Evolutionary conservation across 1,140 invertebrate species (phyloP), one percentile per base, ranked within the genome.

Genomic region (Ericerus pela): DNA sequence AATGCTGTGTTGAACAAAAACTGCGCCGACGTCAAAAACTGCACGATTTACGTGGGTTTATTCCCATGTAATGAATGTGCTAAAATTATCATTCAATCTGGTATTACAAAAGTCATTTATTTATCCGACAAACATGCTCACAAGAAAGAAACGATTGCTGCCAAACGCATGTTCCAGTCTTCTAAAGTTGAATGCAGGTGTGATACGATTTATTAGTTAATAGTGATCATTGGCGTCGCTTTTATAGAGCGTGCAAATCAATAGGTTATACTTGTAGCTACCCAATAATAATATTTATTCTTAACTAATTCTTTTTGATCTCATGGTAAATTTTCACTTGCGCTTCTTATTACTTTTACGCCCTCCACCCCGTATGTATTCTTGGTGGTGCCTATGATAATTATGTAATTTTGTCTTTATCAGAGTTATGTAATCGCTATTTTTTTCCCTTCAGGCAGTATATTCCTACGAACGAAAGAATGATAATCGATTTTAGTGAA

Each of bases 1-100:
- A 98, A 98, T 76, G 93, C 95, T 11, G 88, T 98, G 58, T 62
- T 96, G 1, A 97, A 97, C 66, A 92, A 85, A 68, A 96, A 91
- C 67, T 73, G 75, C 2, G 71, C 76, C 0, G 78, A 85, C 72
- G 69, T 94, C 0, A 79, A 80, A 62, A 76, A 80, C 59, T 93
- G 89, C 64, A 79, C 75, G 1, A 79, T 97, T 1, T 98, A 93
- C 69, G 85, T 90, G 0, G 81, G 78, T 0, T 67, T 92, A 6
- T 96, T 96, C 69, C 93, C 93, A 0, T 96, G 94, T 66, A 96
- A 96, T 66, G 90, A 96, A 70, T 98, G 94, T 76, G 87, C 93
- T 0, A 96, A 97, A 73, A 70, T 94, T 2, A 92, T 97, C n/a
- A 93, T 96, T 65, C 94, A 96, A 67, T 82, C 88, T n/a, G 85